Evolutionary conservation across 1,140 invertebrate species (phyloP).

Genomic region (Zelostemma sp.): DNA sequence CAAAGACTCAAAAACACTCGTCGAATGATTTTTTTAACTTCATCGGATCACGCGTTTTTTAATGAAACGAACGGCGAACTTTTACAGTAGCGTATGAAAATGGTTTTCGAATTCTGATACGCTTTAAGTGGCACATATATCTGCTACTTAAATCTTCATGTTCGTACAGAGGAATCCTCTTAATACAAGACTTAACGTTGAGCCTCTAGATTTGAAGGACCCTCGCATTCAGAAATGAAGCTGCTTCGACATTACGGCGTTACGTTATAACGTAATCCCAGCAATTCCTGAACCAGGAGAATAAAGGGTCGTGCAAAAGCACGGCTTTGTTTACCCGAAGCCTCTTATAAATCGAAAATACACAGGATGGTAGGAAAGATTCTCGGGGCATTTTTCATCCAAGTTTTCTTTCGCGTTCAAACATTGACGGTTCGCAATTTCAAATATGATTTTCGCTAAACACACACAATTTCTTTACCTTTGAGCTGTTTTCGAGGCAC

Average conservation of each 20-base stretch:
- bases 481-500: no score
- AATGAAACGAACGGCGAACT: no score
- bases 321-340: conserved; percentile 17
- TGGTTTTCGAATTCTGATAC: no score
- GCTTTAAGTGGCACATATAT: not conserved
- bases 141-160: not conserved
- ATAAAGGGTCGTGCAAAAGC: not conserved
- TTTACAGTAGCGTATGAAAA: no score
- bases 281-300: conserved; percentile 10
- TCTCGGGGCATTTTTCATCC: no score
- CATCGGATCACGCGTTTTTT: no score
- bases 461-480: not conserved
- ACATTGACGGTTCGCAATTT: no score
- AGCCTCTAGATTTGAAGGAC: conserved; percentile 12
- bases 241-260: conserved; percentile 18
- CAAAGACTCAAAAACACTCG: no score
- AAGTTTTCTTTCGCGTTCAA: no score
- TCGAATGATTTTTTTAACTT: no score
- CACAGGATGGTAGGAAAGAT: conserved; percentile 1
- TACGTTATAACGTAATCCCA: conserved; percentile 15
- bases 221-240: conserved; percentile 10
- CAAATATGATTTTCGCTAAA: no score
- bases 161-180: not conserved
- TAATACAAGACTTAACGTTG: conserved; percentile 14
- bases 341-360: conserved; percentile 24